A percentile compares a stretch with the other conserved stretches of the same genome.
Evolutionary conservation across 2,888 invertebrate genomes (phyloP).

Genomic region (Resseliella maxima): DNA sequence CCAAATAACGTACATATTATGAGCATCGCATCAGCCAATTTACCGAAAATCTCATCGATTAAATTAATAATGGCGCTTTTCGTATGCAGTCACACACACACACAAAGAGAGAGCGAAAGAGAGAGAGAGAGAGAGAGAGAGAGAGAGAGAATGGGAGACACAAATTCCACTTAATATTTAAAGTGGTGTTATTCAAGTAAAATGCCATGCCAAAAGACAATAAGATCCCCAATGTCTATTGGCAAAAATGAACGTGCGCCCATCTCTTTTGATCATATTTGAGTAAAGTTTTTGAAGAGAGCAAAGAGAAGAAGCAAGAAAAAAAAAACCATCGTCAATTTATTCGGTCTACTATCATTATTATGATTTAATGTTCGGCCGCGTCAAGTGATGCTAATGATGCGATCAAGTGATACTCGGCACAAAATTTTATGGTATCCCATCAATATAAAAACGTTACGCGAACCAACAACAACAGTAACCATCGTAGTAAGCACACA

Average conservation of each 20-base stretch:
- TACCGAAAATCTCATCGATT: constrained; percentile 53
- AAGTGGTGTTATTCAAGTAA: constrained; percentile 10
- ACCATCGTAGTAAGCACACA: too few relatives aligned
- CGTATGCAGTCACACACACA: not conserved
- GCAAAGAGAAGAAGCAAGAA: too few relatives aligned
- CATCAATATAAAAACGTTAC: constrained; percentile 47
- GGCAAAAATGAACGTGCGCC: not conserved
- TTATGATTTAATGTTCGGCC: constrained; percentile 53
- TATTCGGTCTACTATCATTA: constrained; percentile 34
- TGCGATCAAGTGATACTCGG: constrained; percentile 55
- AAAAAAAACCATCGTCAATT: constrained; percentile 28
- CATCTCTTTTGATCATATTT: not conserved
- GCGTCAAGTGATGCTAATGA: constrained; percentile 55
- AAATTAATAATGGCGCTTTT: constrained; percentile 34
- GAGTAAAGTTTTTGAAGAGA: constrained; percentile 35
- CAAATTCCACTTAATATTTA: constrained; percentile 47
- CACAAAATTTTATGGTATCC: constrained; percentile 44
- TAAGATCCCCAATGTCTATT: not conserved
- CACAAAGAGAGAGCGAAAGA: too few relatives aligned
- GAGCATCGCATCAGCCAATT: not conserved
- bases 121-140: too few relatives aligned
- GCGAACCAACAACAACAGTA: not conserved
- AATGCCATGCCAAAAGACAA: not conserved
- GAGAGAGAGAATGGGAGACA: too few relatives aligned
- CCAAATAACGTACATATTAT: not conserved